phyloP scores from a whole-genome alignment of 1,140 invertebrate genomes.

The Cydia pomonella region DNA sequence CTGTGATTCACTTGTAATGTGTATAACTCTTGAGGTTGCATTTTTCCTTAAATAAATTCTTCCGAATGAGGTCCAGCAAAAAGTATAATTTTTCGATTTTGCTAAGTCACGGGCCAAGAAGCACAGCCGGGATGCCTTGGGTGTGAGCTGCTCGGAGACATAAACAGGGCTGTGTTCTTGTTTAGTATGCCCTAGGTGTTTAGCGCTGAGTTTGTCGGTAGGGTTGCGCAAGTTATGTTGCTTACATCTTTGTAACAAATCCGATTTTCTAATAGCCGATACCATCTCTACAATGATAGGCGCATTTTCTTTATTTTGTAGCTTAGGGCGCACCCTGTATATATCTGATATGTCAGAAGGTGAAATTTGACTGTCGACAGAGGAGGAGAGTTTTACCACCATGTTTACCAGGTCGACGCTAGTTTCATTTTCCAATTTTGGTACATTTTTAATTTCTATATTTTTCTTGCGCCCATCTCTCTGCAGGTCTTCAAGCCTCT shows the following conservation, averaged over 20 bases:
- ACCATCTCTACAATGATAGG: neutral
- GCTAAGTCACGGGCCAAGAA: too few relatives aligned
- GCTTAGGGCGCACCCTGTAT: neutral
- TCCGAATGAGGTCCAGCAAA: too few relatives aligned
- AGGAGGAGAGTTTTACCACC: neutral
- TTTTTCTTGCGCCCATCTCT: neutral
- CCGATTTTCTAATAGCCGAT: neutral
- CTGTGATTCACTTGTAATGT: too few relatives aligned
- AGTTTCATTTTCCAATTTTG: neutral
- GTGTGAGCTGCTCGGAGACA: too few relatives aligned
- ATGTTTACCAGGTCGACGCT: neutral
- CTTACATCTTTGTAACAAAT: neutral
- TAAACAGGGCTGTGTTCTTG: too few relatives aligned
- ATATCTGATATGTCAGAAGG: neutral
- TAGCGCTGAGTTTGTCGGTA: too few relatives aligned
- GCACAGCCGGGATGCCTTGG: too few relatives aligned
- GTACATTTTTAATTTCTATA: too few relatives aligned
- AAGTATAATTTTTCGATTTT: too few relatives aligned
- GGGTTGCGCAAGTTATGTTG: neutral
- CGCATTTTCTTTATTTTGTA: neutral
- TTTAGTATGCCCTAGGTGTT: too few relatives aligned
- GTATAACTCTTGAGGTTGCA: too few relatives aligned
- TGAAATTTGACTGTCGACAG: neutral
- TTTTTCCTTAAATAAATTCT: too few relatives aligned
- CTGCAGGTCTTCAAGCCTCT: neutral